Conservation (phyloP, 1,140 invertebrate species). For the Parasteatoda tepidariorum region DNA sequence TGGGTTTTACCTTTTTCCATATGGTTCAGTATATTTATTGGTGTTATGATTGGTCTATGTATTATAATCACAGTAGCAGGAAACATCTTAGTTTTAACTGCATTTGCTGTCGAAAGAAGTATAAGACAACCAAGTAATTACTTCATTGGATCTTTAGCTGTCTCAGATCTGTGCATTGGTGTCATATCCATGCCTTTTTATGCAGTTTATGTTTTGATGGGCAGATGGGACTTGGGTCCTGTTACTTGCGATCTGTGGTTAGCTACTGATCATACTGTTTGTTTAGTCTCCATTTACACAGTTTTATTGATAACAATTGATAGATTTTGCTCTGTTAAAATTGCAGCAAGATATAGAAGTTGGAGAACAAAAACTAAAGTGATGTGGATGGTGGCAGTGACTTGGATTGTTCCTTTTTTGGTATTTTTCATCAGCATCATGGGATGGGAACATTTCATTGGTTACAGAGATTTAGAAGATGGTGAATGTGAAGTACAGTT, state of each 20-base stretch:
- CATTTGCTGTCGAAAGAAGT: constrained; percentile 95
- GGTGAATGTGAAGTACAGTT: constrained; percentile 98
- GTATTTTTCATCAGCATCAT: constrained; percentile 99
- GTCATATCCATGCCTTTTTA: constrained; percentile 76
- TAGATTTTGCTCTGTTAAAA: constrained; percentile 98
- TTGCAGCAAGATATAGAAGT: constrained; percentile 95
- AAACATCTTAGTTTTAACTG: constrained; percentile 95
- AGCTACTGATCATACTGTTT: constrained; percentile 98
- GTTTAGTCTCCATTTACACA: constrained; percentile 98
- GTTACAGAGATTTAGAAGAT: constrained; percentile 85
- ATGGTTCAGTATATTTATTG: constrained; percentile 93
- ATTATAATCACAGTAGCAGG: constrained; percentile 94
- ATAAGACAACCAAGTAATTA: constrained; percentile 99
- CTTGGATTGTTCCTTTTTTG: constrained; percentile 96
- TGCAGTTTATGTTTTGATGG: constrained; percentile 93
- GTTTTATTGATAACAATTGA: constrained; percentile 99
- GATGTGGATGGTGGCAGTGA: constrained; percentile 84
- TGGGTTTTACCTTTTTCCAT: constrained; percentile 78
- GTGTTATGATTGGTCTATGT: constrained; percentile 86
- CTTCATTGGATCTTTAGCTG: constrained; percentile 97
- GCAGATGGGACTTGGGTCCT: constrained; percentile 96
- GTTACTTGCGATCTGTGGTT: constrained; percentile 98
- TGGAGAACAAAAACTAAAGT: constrained; percentile 96
- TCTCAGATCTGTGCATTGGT: constrained; percentile 98
- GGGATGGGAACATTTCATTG: constrained; percentile 98